A percentile compares a stretch with the other conserved stretches of the same genome.
phyloP scores from a whole-genome alignment of 2,113 vertebrate genomes.

The Thymallus thymallus region DNA sequence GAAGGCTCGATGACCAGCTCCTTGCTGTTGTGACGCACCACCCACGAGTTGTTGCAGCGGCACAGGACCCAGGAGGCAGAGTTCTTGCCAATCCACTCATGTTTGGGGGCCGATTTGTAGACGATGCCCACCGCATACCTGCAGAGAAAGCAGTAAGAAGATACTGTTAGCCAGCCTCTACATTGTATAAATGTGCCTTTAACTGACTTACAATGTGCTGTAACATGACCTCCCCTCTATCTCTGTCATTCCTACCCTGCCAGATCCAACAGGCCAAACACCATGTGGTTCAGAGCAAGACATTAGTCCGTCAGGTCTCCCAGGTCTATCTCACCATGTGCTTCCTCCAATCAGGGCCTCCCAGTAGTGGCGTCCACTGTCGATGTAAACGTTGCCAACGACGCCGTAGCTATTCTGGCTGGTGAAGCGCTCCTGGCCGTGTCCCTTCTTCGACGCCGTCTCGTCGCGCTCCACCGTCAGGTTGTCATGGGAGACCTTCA shows the following conservation, averaged over 20 bases:
- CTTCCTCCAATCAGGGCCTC: conserved; percentile 96
- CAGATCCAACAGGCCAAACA: neutral
- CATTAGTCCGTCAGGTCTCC: neutral
- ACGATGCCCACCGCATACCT: conserved; percentile 97
- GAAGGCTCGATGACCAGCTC: conserved; percentile 91
- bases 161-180: neutral
- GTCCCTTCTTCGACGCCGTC: conserved; percentile 94
- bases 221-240: no score
- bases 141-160: conserved; percentile 8
- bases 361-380: conserved; percentile 98
- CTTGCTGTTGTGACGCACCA: conserved; percentile 94
- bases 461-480: conserved; percentile 96
- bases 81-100: conserved; percentile 98
- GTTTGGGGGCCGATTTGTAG: conserved; percentile 94
- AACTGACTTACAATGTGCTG: no score
- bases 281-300: neutral
- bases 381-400: conserved; percentile 93
- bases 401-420: conserved; percentile 94
- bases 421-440: conserved; percentile 92
- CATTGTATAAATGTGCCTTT: no score
- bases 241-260: neutral
- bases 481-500: conserved; percentile 96
- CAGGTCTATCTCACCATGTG: conserved; percentile 83
- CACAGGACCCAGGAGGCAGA: conserved; percentile 94
- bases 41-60: conserved; percentile 95